phyloP scores from a whole-genome alignment of 2,113 vertebrate genomes.

The Macquaria ambigua region DNA sequence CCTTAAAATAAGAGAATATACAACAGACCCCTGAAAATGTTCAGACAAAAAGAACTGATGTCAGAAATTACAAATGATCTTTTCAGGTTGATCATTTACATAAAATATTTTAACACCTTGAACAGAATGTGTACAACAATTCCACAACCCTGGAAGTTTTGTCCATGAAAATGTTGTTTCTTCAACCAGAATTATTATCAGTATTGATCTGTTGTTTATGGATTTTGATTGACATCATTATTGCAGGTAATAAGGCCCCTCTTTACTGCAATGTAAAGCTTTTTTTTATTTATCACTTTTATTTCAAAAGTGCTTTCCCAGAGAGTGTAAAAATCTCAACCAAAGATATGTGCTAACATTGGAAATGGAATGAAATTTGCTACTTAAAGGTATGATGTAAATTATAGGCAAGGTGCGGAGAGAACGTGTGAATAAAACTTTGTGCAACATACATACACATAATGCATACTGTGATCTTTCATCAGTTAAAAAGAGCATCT shows the following conservation, averaged over 20 bases:
- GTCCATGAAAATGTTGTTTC: neutral
- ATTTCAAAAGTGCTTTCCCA: neutral
- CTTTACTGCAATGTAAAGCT: too few species aligned
- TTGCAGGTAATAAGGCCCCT: neutral
- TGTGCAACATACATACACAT: neutral
- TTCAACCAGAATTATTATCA: neutral
- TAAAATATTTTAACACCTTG: neutral
- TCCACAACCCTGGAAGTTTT: too few species aligned
- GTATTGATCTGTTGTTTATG: neutral
- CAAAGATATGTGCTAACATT: slow-evolving; percentile 4
- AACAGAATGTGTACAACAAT: neutral
- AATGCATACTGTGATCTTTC: slow-evolving; percentile 23
- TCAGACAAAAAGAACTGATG: neutral
- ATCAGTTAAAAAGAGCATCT: slow-evolving; percentile 42
- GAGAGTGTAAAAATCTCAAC: neutral
- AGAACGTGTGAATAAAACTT: slow-evolving; percentile 18
- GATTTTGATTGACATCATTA: neutral
- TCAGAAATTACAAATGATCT: neutral
- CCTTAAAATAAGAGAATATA: neutral
- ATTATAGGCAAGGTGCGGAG: slow-evolving; percentile 4
- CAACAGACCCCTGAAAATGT: neutral
- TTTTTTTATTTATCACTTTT: neutral
- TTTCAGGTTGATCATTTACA: neutral
- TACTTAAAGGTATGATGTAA: neutral
- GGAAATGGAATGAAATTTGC: neutral